phyloP scores from a whole-genome alignment of 2,113 vertebrate species.

The Leptodactylus fuscus region DNA sequence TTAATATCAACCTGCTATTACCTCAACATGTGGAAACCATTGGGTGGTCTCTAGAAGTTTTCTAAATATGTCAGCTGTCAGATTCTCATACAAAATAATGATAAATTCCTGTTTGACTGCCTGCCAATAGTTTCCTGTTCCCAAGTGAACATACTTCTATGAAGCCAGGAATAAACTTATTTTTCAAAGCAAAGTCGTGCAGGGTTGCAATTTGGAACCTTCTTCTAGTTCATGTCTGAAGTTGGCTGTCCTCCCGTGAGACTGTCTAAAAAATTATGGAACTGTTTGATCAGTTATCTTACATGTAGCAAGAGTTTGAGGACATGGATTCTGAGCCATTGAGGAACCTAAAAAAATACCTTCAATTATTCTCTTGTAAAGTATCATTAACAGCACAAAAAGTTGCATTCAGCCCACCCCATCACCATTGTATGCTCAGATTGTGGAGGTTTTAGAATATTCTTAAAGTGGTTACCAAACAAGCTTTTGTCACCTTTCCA shows the following conservation, averaged over 20 bases:
- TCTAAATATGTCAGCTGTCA: constrained; percentile 24
- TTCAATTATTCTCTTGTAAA: too few species aligned
- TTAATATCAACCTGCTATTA: background rate
- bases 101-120: background rate
- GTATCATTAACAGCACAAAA: too few species aligned
- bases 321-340: background rate
- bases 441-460: background rate
- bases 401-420: too few species aligned
- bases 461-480: too few species aligned
- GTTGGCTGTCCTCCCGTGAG: background rate
- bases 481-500: too few species aligned
- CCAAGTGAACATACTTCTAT: constrained; percentile 24
- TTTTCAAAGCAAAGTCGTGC: constrained; percentile 5
- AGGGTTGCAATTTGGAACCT: background rate
- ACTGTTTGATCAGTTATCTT: constrained; percentile 14
- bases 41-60: constrained; percentile 12
- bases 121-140: constrained; percentile 30
- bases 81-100: background rate
- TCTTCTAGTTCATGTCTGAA: constrained; percentile 13
- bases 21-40: background rate
- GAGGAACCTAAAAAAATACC: background rate
- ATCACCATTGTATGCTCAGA: too few species aligned
- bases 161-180: background rate
- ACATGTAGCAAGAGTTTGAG: background rate
- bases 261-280: background rate